Evolutionary conservation across 2,888 invertebrate genomes (phyloP), one percentile per base, ranked within the genome.

Genomic region (Pollenia angustigena): DNA sequence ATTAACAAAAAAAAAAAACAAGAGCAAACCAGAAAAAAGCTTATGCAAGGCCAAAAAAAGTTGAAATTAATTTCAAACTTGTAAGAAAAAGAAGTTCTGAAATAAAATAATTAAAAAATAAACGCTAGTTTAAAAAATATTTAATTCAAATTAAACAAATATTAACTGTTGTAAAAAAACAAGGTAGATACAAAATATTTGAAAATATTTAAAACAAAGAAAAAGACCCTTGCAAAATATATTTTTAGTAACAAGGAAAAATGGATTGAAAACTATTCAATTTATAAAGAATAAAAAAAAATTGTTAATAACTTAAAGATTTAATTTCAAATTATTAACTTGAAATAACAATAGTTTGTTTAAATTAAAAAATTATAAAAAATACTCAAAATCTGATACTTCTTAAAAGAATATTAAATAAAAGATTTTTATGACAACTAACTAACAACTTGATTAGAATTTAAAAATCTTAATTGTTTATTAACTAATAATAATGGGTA

Each of bases 161-260:
- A 14, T 62, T 16, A 32, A 32, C 12, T 18, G 16, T 32, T 54
- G 3, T 54, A 46, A 3, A 54, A 54, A 56, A 78, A 32, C 54
- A 78, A 78, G 62, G 83, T 78, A 84, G 56, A 64, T 48, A 56
- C 18, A 50, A 14, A 58, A 46, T n/a, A 32, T 2, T 14, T 18
- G 18, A 62, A n/a, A 75, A 69, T 18, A 18, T 60, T n/a, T 58
- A 52, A 68, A 12, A 42, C 12, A 75, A 52, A 56, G 12, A 42
- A 71, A 68, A 50, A 74, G 84, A 80, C 84, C 84, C 84, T 85
- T 80, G 84, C 74, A 80, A 85, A 85, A 32, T 84, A 85, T 85
- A 85, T 85, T 85, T 85, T 85, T 85, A 85, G 84, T 74, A 85
- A 85, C 16, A 74, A 66, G 16, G n/a, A 72, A 79, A 42, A 72